Conservation (phyloP, 2,113 vertebrate species). For the Tonatia bakeri region DNA sequence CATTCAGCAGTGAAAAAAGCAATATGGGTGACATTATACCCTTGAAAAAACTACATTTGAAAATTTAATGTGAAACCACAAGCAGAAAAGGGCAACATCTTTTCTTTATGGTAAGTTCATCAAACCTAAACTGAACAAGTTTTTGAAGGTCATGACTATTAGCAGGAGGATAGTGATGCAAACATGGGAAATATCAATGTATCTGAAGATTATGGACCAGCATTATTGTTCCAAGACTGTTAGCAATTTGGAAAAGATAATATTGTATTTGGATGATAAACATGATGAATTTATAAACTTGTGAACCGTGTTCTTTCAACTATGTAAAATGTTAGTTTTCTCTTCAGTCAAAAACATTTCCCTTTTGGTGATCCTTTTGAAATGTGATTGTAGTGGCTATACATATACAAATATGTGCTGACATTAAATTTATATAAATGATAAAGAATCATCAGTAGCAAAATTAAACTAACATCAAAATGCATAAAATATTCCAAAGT, state of each 20-base stretch:
- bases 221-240: slow-evolving; percentile 1
- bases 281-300: slow-evolving; percentile 1
- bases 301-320: neutral
- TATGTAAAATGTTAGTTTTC: neutral
- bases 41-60: slow-evolving; percentile 65
- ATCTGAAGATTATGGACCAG: neutral
- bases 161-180: slow-evolving; percentile 26
- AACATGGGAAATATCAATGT: neutral
- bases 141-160: slow-evolving; percentile 24
- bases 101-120: slow-evolving; percentile 51
- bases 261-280: neutral
- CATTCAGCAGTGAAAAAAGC: slow-evolving; percentile 54
- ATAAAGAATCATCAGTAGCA: neutral
- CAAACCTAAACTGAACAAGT: slow-evolving; percentile 25
- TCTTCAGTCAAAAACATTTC: neutral
- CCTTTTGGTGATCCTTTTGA: neutral
- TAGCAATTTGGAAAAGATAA: slow-evolving; percentile 25
- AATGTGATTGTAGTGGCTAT: neutral
- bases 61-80: slow-evolving; percentile 46
- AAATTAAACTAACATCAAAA: neutral
- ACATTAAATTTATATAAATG: neutral
- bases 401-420: neutral
- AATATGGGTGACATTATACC: slow-evolving; percentile 50
- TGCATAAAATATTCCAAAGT: neutral
- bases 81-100: neutral